Conservation (phyloP, 2,113 vertebrate genomes). For the Semicossyphus pulcher region DNA sequence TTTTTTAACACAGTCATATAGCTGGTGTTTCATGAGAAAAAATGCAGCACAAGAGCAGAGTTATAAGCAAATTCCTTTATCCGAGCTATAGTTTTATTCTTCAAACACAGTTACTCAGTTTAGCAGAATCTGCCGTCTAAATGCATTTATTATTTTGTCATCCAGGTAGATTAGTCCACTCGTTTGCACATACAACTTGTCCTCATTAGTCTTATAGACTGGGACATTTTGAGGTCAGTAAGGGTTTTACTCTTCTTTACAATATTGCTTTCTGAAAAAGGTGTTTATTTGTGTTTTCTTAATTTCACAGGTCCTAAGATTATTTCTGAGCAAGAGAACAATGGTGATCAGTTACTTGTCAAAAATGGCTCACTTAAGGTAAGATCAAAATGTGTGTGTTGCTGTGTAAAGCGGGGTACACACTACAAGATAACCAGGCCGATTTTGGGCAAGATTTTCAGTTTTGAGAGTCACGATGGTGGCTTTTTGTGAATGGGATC, state of each 20-base stretch:
- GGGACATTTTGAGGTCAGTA: too few species aligned
- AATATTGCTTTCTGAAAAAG: neutral
- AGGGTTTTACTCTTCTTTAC: neutral
- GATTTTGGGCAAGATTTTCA: too few species aligned
- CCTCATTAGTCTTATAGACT: too few species aligned
- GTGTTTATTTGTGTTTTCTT: neutral
- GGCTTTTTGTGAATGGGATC: too few species aligned
- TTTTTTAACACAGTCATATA: too few species aligned
- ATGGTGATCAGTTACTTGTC: constrained; percentile 51
- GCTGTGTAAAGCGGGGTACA: too few species aligned
- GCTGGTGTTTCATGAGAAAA: neutral
- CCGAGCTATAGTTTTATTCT: too few species aligned
- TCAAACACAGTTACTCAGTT: too few species aligned
- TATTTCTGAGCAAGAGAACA: constrained; percentile 73
- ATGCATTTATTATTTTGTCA: neutral
- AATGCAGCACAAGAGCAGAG: neutral
- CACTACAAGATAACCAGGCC: too few species aligned
- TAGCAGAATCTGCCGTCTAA: too few species aligned
- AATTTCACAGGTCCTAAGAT: constrained; percentile 76
- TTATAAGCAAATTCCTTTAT: neutral
- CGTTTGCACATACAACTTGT: too few species aligned
- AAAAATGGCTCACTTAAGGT: constrained; percentile 78
- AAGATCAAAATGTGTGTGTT: neutral
- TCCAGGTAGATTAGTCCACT: neutral
- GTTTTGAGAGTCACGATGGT: too few species aligned